Evolutionary conservation across 2,113 vertebrate species (phyloP).

Genomic region (Xenus cinereus): DNA sequence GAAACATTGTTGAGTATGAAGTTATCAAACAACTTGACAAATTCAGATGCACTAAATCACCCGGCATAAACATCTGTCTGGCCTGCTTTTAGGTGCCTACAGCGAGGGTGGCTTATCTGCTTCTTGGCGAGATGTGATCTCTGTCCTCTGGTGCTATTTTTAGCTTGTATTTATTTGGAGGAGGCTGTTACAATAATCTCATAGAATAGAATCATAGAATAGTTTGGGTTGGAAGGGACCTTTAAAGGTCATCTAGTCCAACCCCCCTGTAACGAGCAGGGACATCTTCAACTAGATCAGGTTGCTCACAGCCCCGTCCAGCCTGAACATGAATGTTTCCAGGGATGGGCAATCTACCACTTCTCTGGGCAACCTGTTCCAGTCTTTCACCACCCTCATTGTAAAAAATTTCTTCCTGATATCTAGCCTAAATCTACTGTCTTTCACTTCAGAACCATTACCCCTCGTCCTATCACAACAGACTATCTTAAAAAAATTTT

Average conservation of each 20-base stretch:
- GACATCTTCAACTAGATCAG: background rate
- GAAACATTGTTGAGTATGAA: background rate
- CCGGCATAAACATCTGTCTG: background rate
- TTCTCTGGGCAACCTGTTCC: background rate
- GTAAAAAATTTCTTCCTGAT: background rate
- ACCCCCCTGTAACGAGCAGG: background rate
- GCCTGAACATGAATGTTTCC: background rate
- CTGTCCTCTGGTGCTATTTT: constrained; percentile 26
- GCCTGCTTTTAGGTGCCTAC: background rate
- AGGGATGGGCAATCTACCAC: background rate
- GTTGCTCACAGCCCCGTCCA: background rate
- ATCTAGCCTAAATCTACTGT: background rate
- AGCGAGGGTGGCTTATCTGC: background rate
- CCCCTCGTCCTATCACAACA: background rate
- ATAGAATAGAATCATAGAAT: background rate
- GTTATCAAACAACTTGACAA: constrained; percentile 56
- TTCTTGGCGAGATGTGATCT: background rate
- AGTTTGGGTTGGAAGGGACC: background rate
- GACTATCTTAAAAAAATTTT: background rate
- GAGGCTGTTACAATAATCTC: background rate
- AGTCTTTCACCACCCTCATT: background rate
- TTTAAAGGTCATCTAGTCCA: background rate
- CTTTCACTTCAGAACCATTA: background rate
- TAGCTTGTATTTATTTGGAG: constrained; percentile 13
- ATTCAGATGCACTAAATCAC: background rate